Percentiles rank a stretch among this genome's conserved stretches.
These are phyloP conservation scores for Rotaria socialis DNA, from an alignment of 2,888 invertebrate genomes.

Conservation along the genomic window DNA sequence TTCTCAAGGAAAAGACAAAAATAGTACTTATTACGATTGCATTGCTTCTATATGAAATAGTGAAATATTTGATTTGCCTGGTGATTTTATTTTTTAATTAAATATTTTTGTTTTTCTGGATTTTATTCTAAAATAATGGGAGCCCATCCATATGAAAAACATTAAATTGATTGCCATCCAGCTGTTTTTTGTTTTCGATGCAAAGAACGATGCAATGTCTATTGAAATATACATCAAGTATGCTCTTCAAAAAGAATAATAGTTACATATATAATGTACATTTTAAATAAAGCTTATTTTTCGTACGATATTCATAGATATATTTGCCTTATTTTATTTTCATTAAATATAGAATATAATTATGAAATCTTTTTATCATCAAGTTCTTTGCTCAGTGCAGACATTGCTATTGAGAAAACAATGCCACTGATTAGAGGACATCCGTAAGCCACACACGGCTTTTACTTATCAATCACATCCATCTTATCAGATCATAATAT, in stretches of 20 bases:
- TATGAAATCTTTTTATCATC: too few relatives aligned
- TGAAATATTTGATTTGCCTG: too few relatives aligned
- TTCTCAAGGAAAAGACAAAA: neutral
- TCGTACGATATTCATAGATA: neutral
- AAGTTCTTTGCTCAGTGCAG: too few relatives aligned
- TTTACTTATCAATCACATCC: neutral
- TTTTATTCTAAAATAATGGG: too few relatives aligned
- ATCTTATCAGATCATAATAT: neutral
- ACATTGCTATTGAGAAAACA: neutral
- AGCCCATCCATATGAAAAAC: neutral
- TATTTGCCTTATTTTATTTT: neutral
- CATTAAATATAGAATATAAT: too few relatives aligned
- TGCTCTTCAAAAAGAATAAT: neutral
- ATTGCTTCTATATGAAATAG: too few relatives aligned
- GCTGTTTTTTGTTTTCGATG: neutral
- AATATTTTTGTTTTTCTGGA: neutral
- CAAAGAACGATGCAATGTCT: neutral
- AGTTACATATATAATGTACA: neutral
- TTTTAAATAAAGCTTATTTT: neutral
- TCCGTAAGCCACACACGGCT: neutral
- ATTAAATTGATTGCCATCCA: neutral
- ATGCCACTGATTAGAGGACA: neutral
- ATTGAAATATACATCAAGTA: neutral
- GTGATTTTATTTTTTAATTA: neutral
- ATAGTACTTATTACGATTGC: too few relatives aligned